phyloP scores from a whole-genome alignment of 2,888 invertebrate species.

The Chrysomela aeneicollis region DNA sequence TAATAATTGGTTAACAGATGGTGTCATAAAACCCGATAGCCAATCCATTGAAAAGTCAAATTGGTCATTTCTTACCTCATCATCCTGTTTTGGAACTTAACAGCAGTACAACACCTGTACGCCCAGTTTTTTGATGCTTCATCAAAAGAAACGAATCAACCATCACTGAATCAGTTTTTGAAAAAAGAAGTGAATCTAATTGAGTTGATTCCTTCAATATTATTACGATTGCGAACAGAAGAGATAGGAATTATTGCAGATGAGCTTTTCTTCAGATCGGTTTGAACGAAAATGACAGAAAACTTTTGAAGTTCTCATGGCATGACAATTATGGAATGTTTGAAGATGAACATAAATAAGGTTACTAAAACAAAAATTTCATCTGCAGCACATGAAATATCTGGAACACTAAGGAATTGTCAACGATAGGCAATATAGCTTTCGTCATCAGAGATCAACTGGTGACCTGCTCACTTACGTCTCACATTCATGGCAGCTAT shows the following conservation, averaged over 20 bases:
- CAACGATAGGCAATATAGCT: too few relatives aligned
- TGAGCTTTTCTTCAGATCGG: slow-evolving; percentile 51
- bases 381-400: slow-evolving; percentile 23
- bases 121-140: too few relatives aligned
- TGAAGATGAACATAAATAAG: slow-evolving; percentile 16
- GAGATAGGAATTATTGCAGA: slow-evolving; percentile 36
- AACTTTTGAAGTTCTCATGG: slow-evolving; percentile 47
- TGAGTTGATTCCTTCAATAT: slow-evolving; percentile 30
- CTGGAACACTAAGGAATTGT: too few relatives aligned
- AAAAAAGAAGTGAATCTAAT: too few relatives aligned
- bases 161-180: slow-evolving; percentile 34
- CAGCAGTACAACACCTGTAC: slow-evolving; percentile 33
- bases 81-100: slow-evolving; percentile 30
- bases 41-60: slow-evolving; percentile 11
- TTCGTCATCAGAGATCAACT: too few relatives aligned
- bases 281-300: slow-evolving; percentile 40
- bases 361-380: slow-evolving; percentile 23
- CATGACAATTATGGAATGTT: slow-evolving; percentile 23
- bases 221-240: slow-evolving; percentile 36
- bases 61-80: slow-evolving; percentile 23
- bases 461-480: too few relatives aligned
- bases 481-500: too few relatives aligned
- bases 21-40: too few relatives aligned
- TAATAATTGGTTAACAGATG: too few relatives aligned
- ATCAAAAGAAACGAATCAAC: slow-evolving; percentile 37